Evolutionary conservation across 2,113 vertebrate species (phyloP), one percentile per base, ranked within the genome.

Genomic region (Mastomys natalensis): DNA sequence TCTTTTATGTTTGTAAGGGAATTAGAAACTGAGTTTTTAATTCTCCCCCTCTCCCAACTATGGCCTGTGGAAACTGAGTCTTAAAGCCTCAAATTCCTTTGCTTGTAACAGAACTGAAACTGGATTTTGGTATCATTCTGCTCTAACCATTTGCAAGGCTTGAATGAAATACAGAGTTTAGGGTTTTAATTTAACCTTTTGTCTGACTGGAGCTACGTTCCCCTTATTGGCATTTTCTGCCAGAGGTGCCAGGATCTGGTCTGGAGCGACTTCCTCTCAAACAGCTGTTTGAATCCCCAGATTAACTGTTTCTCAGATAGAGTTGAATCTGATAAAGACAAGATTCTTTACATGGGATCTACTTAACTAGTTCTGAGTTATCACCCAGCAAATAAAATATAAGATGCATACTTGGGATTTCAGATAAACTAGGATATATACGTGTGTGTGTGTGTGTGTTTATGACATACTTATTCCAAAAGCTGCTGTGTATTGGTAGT

Each of bases 381-480:
- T 29, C 43, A 87, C 60, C 76, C 89, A 74, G 84, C 48, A 74
- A 90, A 73, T 80, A 93, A 86, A 87, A 89, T 34, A 72, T 1
- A 91, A 74, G 43, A 66, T 13, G 10, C 84, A 29, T 24, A 70
- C 72, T 91, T 95, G 87, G 66, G 58, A 94, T 78, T 90, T 82
- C 66, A 96, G 89, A 74, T 82, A 92, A 95, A 76, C 1, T 60
- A 89, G 1, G 0, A 37, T 7, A 34, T 72, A 89, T 10, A 77
- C 7, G 48, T 51, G 48, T 51, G 48, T 51, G 48, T 51, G 48
- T 51, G 48, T 51, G 48, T 51, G 48, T 51, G 8, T 51, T 5
- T 8, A 8, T 51, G 48, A 1, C 72, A 91, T 10, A 82, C 43
- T 93, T 89, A 92, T 5, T n/a, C 6, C 77, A 77, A 96, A 85